Conservation (phyloP, 2,888 invertebrate genomes). For the Mystacides longicornis region DNA sequence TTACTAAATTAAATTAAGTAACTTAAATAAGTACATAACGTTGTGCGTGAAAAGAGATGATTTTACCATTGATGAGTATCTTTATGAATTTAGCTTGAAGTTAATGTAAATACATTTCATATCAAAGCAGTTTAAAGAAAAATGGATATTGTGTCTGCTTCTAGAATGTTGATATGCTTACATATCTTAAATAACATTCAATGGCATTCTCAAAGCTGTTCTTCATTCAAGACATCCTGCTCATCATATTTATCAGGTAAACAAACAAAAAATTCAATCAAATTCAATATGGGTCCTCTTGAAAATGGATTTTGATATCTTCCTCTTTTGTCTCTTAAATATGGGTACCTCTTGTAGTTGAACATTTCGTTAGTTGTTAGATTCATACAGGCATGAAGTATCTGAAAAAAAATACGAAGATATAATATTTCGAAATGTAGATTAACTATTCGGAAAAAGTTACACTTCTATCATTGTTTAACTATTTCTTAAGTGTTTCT, state of each 20-base stretch:
- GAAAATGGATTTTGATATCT: constrained; percentile 88
- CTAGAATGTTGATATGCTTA: background rate
- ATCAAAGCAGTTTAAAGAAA: constrained; percentile 12
- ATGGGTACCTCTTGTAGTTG: constrained; percentile 86
- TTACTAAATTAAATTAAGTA: no score
- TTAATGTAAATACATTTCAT: background rate
- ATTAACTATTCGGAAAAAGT: no score
- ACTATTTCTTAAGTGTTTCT: no score
- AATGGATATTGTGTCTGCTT: background rate
- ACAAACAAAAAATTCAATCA: constrained; percentile 86
- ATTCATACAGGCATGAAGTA: constrained; percentile 87
- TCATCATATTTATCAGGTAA: constrained; percentile 73
- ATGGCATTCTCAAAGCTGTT: constrained; percentile 48
- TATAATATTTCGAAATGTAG: no score
- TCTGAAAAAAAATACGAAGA: constrained; percentile 55
- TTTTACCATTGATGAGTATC: no score
- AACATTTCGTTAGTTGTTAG: constrained; percentile 93
- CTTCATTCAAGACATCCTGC: constrained; percentile 62
- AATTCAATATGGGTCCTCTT: constrained; percentile 77
- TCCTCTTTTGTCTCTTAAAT: constrained; percentile 80
- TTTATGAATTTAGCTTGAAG: no score
- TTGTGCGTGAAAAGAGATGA: no score
- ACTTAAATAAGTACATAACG: no score
- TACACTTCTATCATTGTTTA: no score
- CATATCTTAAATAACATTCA: no score